Percentiles rank a stretch among this genome's conserved stretches.
Evolutionary conservation across 2,113 vertebrate genomes (phyloP).

Genomic region (Pholis gunnellus): DNA sequence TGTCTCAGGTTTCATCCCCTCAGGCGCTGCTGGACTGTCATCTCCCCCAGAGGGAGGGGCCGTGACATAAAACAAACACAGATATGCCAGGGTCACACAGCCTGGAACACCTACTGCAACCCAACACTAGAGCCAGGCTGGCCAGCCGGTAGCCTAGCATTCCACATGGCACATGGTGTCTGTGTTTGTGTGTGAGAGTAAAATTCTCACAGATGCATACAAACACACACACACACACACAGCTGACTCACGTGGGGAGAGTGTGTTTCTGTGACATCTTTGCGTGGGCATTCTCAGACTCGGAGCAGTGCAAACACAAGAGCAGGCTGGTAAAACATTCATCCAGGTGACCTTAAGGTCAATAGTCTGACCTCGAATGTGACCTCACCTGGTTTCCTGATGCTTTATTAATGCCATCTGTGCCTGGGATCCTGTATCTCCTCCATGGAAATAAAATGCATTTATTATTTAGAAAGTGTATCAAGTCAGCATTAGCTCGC

Average conservation of each 20-base stretch:
- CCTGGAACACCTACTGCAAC: constrained; percentile 74
- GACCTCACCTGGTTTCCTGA: constrained; percentile 66
- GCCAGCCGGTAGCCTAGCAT: constrained; percentile 43
- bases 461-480: constrained; percentile 35
- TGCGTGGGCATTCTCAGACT: constrained; percentile 11
- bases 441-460: neutral
- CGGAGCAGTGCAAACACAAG: constrained; percentile 36
- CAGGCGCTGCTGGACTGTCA: constrained; percentile 74
- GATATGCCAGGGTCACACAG: constrained; percentile 71
- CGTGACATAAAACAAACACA: constrained; percentile 78
- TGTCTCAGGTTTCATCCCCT: constrained; percentile 79
- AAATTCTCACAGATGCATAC: constrained; percentile 39
- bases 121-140: constrained; percentile 51
- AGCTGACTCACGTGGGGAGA: constrained; percentile 29
- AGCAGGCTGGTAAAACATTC: constrained; percentile 27
- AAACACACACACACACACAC: constrained; percentile 19
- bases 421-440: neutral
- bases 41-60: constrained; percentile 75
- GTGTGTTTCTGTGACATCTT: neutral
- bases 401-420: constrained; percentile 50
- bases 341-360: constrained; percentile 49
- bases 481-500: neutral
- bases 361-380: constrained; percentile 50
- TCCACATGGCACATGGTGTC: constrained; percentile 59
- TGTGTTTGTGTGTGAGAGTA: constrained; percentile 45